These are phyloP conservation scores for Zophobas morio DNA, from an alignment of 1,140 invertebrate genomes.

Conservation along the genomic window DNA sequence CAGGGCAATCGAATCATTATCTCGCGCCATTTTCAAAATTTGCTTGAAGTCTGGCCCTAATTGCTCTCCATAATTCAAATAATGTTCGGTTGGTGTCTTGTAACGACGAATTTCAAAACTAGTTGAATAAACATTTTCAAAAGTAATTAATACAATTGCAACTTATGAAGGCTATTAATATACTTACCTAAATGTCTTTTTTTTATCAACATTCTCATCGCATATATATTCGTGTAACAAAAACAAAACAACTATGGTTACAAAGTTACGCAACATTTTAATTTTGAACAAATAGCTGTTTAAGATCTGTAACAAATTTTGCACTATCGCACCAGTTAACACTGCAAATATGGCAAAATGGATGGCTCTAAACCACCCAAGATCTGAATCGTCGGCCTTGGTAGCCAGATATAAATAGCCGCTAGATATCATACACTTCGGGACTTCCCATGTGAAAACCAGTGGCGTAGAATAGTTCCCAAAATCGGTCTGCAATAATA, in stretches of 20 bases:
- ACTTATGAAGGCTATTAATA: background rate
- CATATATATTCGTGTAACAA: background rate
- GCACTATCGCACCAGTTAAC: too few relatives aligned
- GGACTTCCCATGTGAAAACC: too few relatives aligned
- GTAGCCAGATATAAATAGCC: too few relatives aligned
- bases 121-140: background rate
- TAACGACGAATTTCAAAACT: constrained; percentile 27
- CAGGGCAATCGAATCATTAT: constrained; percentile 35
- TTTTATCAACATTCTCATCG: background rate
- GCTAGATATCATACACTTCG: too few relatives aligned
- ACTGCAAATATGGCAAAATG: too few relatives aligned
- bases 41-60: constrained; percentile 3
- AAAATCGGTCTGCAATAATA: too few relatives aligned
- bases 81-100: constrained; percentile 15
- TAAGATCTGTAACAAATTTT: too few relatives aligned
- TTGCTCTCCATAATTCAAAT: constrained; percentile 15
- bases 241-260: background rate
- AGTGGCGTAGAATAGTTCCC: too few relatives aligned
- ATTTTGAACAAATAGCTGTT: background rate
- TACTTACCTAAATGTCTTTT: constrained; percentile 6
- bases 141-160: background rate
- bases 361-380: too few relatives aligned
- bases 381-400: too few relatives aligned
- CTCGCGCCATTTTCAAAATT: background rate
- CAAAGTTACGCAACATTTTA: background rate